Percentiles rank a stretch among this genome's conserved stretches.
These are phyloP conservation scores for Apamea anceps DNA, from an alignment of 2,888 invertebrate species.

Conservation along the genomic window DNA sequence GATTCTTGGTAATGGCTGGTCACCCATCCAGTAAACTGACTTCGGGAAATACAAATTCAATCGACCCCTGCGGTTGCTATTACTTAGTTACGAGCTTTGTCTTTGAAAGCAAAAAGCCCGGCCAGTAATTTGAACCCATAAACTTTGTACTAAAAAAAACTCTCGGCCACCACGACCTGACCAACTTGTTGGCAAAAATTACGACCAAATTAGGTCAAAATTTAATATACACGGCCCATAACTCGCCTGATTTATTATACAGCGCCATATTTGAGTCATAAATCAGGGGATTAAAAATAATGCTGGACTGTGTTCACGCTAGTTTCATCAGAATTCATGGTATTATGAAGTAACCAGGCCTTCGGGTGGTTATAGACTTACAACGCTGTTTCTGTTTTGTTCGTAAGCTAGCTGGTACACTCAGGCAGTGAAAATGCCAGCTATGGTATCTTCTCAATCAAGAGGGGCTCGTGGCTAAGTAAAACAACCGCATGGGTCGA, in stretches of 20 bases:
- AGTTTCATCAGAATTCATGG: constrained; percentile 26
- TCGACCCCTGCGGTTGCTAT: background rate
- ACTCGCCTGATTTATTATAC: constrained; percentile 46
- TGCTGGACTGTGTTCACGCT: constrained; percentile 27
- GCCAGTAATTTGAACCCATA: background rate
- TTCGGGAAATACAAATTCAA: background rate
- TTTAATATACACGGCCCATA: constrained; percentile 55
- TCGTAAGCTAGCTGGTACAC: background rate
- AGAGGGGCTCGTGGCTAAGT: no score
- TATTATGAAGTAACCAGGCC: constrained; percentile 10
- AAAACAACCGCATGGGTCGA: background rate
- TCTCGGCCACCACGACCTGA: background rate
- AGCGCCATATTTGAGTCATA: constrained; percentile 52
- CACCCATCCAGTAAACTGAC: background rate
- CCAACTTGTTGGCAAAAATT: constrained; percentile 19
- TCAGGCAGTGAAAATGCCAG: background rate
- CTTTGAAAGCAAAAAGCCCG: background rate
- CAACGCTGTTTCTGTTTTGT: background rate
- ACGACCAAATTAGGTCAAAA: constrained; percentile 50
- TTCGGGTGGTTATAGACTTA: background rate
- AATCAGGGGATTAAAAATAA: constrained; percentile 60
- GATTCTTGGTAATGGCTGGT: no score
- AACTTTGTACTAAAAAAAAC: background rate
- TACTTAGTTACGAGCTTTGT: background rate
- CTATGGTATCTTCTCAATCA: background rate